A percentile compares a stretch with the other conserved stretches of the same genome.
These are phyloP conservation scores for Staurois parvus DNA, from an alignment of 2,797 vertebrate species.

Conservation along the genomic window DNA sequence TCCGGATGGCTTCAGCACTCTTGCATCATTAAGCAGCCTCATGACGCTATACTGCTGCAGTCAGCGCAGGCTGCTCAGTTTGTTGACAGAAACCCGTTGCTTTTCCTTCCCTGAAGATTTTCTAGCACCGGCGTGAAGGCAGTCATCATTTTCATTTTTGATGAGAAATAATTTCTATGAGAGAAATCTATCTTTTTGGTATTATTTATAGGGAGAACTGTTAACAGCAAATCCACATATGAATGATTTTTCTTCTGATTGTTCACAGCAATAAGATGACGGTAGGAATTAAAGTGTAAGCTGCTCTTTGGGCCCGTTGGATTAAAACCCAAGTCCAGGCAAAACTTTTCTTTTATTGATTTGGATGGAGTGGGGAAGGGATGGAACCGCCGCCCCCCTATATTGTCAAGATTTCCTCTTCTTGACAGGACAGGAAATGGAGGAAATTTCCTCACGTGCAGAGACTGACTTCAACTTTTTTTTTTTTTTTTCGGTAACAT, in stretches of 20 bases:
- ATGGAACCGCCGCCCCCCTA: too few relatives aligned
- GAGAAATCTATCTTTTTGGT: constrained; percentile 25
- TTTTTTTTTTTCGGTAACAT: too few relatives aligned
- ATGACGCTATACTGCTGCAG: constrained; percentile 28
- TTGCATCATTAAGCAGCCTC: not conserved
- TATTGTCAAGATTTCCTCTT: too few relatives aligned
- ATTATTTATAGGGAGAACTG: constrained; percentile 1
- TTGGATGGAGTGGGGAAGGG: too few relatives aligned
- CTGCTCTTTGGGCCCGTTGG: not conserved
- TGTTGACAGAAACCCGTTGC: constrained; percentile 18
- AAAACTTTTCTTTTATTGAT: too few relatives aligned
- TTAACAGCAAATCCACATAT: not conserved
- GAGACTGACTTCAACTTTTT: too few relatives aligned
- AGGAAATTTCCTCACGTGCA: too few relatives aligned
- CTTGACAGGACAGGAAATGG: too few relatives aligned
- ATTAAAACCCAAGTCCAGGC: too few relatives aligned
- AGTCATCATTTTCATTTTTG: constrained; percentile 39
- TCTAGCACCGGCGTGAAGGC: constrained; percentile 68
- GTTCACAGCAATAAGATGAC: constrained; percentile 39
- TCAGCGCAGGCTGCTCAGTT: constrained; percentile 15
- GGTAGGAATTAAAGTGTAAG: not conserved
- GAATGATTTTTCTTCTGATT: not conserved
- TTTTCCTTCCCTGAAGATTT: constrained; percentile 64
- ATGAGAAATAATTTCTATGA: constrained; percentile 22
- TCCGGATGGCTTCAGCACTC: not conserved